Base-by-base conservation (phyloP, 2,888 invertebrate species). In the Quadroppia sp. region DNA sequence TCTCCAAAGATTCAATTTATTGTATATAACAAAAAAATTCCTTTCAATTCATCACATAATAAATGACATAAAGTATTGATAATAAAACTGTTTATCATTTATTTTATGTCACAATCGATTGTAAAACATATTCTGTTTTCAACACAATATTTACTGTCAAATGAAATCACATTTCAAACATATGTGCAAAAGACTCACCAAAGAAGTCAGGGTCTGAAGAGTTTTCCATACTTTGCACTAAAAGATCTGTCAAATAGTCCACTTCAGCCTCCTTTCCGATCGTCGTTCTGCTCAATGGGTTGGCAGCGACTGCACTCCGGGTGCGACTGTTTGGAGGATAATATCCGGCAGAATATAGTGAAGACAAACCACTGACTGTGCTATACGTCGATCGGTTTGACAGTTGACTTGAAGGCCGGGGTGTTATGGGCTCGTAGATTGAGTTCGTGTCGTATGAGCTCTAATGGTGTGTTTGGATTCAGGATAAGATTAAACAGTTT, bases 361-460 rank as follows among this genome's bases (percentile, higher is more conserved):
- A 87, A 79, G 89, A 89, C 78, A 88, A 82, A 1, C 88, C 87
- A 80, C 88, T 89, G 80, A 88, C 89, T 28, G 88, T 87, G 53
- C 86, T 83, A 6, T 86, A 85, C 0, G 75, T 75, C 15, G 79
- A 79, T 20, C 78, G 75, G 71, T 77, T 78, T 42, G 89, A 88
- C 81, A 89, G 83, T 78, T 89, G 80, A 74, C 80, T 80, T 64
- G 79, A 77, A 69, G 80, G 80, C 7, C 80, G 77, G n/a, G 90
- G 90, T 83, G 90, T 91, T 77, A 93, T 92, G n/a, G 93, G 93
- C 80, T 93, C 93, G 82, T 93, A 93, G 78, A 93, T 89, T 30
- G 92, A 92, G 67, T 76, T 76, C 3, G 76, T 77, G 82, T 93
- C 93, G 83, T 93, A 93, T 0, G 89, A 90, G 25, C 69, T 69